These are phyloP conservation scores for Engystomops pustulosus DNA, from an alignment of 2,113 vertebrate species.

Conservation along the genomic window DNA sequence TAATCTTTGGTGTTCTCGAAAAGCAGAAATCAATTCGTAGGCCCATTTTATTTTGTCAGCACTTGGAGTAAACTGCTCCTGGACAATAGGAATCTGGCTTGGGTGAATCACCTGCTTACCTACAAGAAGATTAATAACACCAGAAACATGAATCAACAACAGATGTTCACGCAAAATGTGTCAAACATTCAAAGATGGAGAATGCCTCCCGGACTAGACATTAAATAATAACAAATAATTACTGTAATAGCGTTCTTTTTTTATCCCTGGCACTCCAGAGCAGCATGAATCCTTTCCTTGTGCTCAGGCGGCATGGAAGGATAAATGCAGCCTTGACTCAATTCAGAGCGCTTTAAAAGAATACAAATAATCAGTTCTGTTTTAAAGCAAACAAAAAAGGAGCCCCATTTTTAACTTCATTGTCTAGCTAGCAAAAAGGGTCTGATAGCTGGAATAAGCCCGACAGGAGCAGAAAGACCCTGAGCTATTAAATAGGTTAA, in stretches of 20 bases:
- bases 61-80: conserved; percentile 94
- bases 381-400: conserved; percentile 60
- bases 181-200: conserved; percentile 69
- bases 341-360: conserved; percentile 59
- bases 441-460: conserved; percentile 47
- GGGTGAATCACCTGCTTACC: conserved; percentile 99
- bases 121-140: conserved; percentile 74
- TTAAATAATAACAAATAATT: conserved; percentile 67
- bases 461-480: conserved; percentile 35
- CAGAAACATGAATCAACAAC: conserved; percentile 69
- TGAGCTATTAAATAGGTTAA: conserved; percentile 53
- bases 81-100: conserved; percentile 89
- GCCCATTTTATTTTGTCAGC: conserved; percentile 90
- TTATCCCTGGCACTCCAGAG: conserved; percentile 59
- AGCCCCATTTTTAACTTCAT: conserved; percentile 54
- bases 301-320: conserved; percentile 58
- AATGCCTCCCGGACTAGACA: conserved; percentile 66
- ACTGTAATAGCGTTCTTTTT: conserved; percentile 67
- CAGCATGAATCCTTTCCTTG: conserved; percentile 60
- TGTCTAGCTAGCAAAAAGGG: conserved; percentile 58
- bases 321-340: conserved; percentile 59
- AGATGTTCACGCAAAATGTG: conserved; percentile 75
- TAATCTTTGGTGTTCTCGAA: conserved; percentile 88
- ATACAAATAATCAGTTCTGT: conserved; percentile 62
- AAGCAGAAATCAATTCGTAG: conserved; percentile 89